These are phyloP conservation scores for Torymus texanus DNA, from an alignment of 2,888 invertebrate genomes.

Conservation along the genomic window DNA sequence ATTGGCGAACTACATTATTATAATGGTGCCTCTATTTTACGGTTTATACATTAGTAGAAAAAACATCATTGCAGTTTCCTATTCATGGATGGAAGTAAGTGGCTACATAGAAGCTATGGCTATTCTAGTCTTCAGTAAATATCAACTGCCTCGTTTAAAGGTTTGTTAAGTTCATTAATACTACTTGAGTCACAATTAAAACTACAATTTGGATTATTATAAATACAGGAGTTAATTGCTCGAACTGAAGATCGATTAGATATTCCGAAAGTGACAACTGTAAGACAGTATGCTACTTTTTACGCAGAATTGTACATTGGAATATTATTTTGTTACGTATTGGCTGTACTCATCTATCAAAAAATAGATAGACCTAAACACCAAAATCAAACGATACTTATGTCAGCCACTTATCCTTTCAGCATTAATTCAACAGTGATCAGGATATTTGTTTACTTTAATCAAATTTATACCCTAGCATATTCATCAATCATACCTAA, in stretches of 20 bases:
- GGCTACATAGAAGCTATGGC: not conserved
- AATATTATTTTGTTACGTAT: not conserved
- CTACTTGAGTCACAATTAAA: no score
- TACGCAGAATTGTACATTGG: not conserved
- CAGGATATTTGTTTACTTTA: not conserved
- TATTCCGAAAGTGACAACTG: not conserved
- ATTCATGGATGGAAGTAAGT: not conserved
- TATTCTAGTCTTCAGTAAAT: not conserved
- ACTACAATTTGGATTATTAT: no score
- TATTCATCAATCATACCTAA: not conserved
- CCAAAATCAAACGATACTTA: not conserved
- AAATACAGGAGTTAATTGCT: no score
- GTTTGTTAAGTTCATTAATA: not conserved
- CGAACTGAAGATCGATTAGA: not conserved
- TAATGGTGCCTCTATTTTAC: no score
- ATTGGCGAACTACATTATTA: no score
- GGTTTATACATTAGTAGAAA: not conserved
- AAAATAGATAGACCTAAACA: not conserved
- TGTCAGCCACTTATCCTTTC: not conserved
- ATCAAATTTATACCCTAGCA: not conserved
- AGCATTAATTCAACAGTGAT: not conserved
- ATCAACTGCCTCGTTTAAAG: not conserved
- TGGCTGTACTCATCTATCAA: not conserved
- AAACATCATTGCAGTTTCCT: not conserved
- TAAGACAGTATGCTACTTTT: not conserved